phyloP scores from a whole-genome alignment of 2,113 vertebrate species.

The Istiophorus platypterus region DNA sequence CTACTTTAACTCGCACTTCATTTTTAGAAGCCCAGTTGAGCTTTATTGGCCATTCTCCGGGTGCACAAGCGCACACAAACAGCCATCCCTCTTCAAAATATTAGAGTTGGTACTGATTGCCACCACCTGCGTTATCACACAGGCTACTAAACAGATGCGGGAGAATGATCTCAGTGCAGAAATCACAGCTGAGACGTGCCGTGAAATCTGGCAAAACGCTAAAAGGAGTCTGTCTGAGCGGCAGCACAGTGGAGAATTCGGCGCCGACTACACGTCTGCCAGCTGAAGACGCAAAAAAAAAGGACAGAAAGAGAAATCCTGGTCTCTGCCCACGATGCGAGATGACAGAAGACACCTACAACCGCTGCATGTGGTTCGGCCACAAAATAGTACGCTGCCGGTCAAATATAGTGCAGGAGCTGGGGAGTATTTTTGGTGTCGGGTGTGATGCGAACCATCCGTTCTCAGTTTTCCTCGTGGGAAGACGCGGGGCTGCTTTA shows the following conservation, averaged over 20 bases:
- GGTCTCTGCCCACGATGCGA: constrained; percentile 10
- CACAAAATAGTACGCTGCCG: constrained; percentile 37
- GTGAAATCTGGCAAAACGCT: constrained; percentile 64
- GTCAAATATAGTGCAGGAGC: constrained; percentile 33
- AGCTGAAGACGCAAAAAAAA: constrained; percentile 20
- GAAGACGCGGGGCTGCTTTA: too few species aligned
- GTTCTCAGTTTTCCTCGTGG: constrained; percentile 26
- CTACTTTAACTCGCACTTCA: constrained; percentile 50
- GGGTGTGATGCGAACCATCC: constrained; percentile 41
- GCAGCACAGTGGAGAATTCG: constrained; percentile 12
- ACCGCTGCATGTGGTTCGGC: constrained; percentile 33
- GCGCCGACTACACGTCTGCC: constrained; percentile 15
- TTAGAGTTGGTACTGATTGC: constrained; percentile 59
- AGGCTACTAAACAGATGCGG: constrained; percentile 67
- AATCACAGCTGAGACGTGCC: constrained; percentile 65
- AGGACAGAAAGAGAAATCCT: too few species aligned
- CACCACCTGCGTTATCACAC: constrained; percentile 68
- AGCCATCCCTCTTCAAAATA: constrained; percentile 62
- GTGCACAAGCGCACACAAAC: constrained; percentile 45
- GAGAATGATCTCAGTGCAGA: constrained; percentile 43
- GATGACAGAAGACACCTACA: constrained; percentile 57
- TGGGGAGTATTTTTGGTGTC: constrained; percentile 46
- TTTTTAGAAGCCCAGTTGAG: constrained; percentile 68
- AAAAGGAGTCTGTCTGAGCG: constrained; percentile 59
- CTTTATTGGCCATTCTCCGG: constrained; percentile 64